A percentile compares a stretch with the other conserved stretches of the same genome.
These are phyloP conservation scores for Paraescarpia echinospica DNA, from an alignment of 1,140 invertebrate genomes.

Conservation along the genomic window DNA sequence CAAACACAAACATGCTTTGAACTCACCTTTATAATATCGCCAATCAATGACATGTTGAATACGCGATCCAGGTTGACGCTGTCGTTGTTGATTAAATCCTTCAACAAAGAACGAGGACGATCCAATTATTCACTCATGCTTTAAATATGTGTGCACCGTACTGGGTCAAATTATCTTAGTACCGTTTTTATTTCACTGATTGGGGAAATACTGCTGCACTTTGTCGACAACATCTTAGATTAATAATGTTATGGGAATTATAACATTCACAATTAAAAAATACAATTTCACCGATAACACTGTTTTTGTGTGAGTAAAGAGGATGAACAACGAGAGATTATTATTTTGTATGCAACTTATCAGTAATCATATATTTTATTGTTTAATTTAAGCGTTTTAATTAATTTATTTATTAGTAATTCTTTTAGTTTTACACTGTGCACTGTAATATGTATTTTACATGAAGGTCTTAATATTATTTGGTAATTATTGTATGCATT, in stretches of 20 bases:
- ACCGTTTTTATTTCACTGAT: neutral
- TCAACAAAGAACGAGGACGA: neutral
- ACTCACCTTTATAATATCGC: conserved; percentile 63
- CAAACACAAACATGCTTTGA: neutral
- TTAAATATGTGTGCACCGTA: neutral
- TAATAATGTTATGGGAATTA: neutral
- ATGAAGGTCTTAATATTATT: too few relatives aligned
- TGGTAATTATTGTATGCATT: too few relatives aligned
- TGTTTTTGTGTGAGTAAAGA: too few relatives aligned
- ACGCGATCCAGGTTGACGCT: conserved; percentile 85
- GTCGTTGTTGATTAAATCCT: conserved; percentile 90
- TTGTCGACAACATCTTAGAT: neutral
- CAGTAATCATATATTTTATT: too few relatives aligned
- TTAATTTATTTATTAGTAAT: too few relatives aligned
- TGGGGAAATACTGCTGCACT: neutral
- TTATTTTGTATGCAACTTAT: too few relatives aligned
- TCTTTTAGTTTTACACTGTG: too few relatives aligned
- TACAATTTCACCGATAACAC: too few relatives aligned
- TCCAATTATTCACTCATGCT: neutral
- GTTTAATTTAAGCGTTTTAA: too few relatives aligned
- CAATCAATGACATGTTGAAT: conserved; percentile 87
- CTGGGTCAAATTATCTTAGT: neutral
- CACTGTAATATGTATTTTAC: too few relatives aligned
- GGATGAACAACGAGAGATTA: too few relatives aligned
- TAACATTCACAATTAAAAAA: too few relatives aligned